phyloP scores from a whole-genome alignment of 2,113 vertebrate genomes.

The Bos taurus region ARS-UCD2.0 NC_037346.1:50150001-50150500 shows the following conservation, averaged over 20 bases:
- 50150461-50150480: neutral
- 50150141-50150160: no score
- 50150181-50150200: neutral
- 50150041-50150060: neutral
- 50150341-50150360: neutral
- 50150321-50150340: accelerated
- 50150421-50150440: no score
- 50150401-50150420: no score
- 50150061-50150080: neutral
- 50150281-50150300: neutral
- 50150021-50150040: neutral
- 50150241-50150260: accelerated
- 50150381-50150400: accelerated
- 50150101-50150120: neutral
- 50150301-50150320: neutral
- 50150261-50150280: neutral
- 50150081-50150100: neutral
- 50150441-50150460: neutral
- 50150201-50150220: neutral
- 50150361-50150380: neutral
- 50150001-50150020: no score
- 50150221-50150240: neutral
- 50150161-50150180: neutral
- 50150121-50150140: neutral
- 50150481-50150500: neutral